A percentile compares a stretch with the other conserved stretches of the same genome.
phyloP scores from a whole-genome alignment of 2,888 invertebrate species.

The Callosobruchus maculatus region DNA sequence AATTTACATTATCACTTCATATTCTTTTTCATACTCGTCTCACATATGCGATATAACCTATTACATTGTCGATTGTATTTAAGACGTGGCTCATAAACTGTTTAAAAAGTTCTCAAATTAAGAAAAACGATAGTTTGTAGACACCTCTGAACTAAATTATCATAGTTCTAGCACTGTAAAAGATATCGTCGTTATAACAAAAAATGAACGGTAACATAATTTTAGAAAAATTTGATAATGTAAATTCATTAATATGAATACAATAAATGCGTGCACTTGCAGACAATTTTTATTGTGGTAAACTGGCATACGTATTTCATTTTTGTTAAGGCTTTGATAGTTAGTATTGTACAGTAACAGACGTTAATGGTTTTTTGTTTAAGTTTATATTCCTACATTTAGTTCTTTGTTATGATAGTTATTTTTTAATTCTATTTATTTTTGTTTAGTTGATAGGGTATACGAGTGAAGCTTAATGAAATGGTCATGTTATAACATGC shows the following conservation, averaged over 20 bases:
- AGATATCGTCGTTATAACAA: too few species aligned
- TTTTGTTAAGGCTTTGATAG: background rate
- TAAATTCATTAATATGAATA: background rate
- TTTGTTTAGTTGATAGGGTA: conserved; percentile 22
- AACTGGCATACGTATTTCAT: background rate
- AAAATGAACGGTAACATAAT: too few species aligned
- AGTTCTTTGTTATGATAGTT: conserved; percentile 33
- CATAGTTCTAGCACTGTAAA: too few species aligned
- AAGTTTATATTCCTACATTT: conserved; percentile 32
- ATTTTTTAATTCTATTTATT: conserved; percentile 37
- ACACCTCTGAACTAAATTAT: too few species aligned
- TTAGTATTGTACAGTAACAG: conserved; percentile 23
- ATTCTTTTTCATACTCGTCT: too few species aligned
- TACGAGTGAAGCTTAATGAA: background rate
- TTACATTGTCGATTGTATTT: too few species aligned
- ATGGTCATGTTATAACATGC: background rate
- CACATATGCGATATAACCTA: too few species aligned
- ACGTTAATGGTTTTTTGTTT: conserved; percentile 32
- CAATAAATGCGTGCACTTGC: background rate
- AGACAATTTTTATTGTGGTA: background rate
- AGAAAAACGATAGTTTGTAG: too few species aligned
- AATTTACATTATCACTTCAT: background rate
- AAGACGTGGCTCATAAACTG: too few species aligned
- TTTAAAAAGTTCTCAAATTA: too few species aligned
- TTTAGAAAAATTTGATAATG: background rate